These are phyloP conservation scores for Karalla daura DNA, from an alignment of 2,797 vertebrate species.

Conservation along the genomic window DNA sequence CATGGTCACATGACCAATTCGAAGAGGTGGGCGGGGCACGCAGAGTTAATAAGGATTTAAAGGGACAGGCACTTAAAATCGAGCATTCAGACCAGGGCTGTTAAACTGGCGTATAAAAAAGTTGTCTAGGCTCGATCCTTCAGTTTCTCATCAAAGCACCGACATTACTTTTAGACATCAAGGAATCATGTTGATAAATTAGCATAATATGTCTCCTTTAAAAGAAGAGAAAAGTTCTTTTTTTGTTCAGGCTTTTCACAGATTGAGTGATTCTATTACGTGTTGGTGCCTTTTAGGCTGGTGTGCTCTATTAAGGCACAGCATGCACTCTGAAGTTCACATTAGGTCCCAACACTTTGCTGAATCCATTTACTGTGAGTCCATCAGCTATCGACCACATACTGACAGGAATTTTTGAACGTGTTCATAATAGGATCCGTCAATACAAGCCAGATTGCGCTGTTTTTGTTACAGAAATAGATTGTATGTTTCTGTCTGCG, in stretches of 20 bases:
- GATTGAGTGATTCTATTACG: not conserved
- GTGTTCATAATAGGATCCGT: conserved; percentile 28
- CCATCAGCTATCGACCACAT: conserved; percentile 29
- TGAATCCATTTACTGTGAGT: conserved; percentile 21
- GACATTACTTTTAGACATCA: too few relatives aligned
- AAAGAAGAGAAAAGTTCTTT: not conserved
- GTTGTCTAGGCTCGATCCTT: too few relatives aligned
- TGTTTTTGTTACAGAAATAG: conserved; percentile 37
- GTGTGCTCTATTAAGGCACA: not conserved
- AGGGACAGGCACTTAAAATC: too few relatives aligned
- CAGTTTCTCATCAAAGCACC: too few relatives aligned
- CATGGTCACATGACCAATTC: too few relatives aligned
- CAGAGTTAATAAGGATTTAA: too few relatives aligned
- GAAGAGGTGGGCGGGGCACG: too few relatives aligned
- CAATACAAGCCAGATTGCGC: conserved; percentile 1
- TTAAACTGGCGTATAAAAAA: too few relatives aligned
- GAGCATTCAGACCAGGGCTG: too few relatives aligned
- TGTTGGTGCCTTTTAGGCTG: not conserved
- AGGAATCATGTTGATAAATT: too few relatives aligned
- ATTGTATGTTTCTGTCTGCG: conserved; percentile 6
- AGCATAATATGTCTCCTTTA: too few relatives aligned
- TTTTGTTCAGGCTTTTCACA: not conserved
- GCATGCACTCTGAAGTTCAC: conserved; percentile 4
- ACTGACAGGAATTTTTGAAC: conserved; percentile 14
- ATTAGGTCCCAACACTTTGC: conserved; percentile 14